phyloP scores from a whole-genome alignment of 92 coral and sea anemone species.

The Zoanthus gigantus region DNA sequence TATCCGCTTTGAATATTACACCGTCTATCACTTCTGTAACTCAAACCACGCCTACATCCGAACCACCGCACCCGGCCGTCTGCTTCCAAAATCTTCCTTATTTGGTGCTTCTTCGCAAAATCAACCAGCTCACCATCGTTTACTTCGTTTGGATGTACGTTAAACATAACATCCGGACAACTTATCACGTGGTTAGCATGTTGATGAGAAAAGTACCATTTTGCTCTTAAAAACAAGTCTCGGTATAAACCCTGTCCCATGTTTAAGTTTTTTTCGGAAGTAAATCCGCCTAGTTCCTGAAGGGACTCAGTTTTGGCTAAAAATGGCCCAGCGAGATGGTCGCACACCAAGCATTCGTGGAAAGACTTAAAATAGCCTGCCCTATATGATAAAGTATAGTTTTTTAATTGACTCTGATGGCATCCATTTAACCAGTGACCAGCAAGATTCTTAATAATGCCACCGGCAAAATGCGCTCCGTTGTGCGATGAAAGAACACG shows the following conservation, averaged over 20 bases:
- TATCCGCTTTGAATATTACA: slow-evolving; percentile 73
- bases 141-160: slow-evolving; percentile 34
- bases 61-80: slow-evolving; percentile 83
- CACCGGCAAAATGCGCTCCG: slow-evolving; percentile 73
- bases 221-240: slow-evolving; percentile 78
- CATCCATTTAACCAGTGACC: slow-evolving; percentile 88
- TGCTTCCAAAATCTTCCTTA: slow-evolving; percentile 78
- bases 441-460: slow-evolving; percentile 65
- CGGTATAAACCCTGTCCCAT: slow-evolving; percentile 62
- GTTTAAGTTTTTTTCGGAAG: not conserved
- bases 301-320: slow-evolving; percentile 68
- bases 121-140: slow-evolving; percentile 55
- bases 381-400: slow-evolving; percentile 73
- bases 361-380: slow-evolving; percentile 73
- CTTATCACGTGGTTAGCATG: slow-evolving; percentile 67
- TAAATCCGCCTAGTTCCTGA: slow-evolving; percentile 51
- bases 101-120: slow-evolving; percentile 73
- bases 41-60: slow-evolving; percentile 84
- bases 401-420: slow-evolving; percentile 69
- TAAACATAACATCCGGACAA: slow-evolving; percentile 92
- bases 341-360: slow-evolving; percentile 84
- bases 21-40: slow-evolving; percentile 70
- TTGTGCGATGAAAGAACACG: slow-evolving; percentile 72
- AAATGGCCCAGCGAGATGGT: slow-evolving; percentile 73
- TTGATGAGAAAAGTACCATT: slow-evolving; percentile 55